Base-by-base conservation (phyloP, 2,113 vertebrate species). In the Seriola quinqueradiata region DNA sequence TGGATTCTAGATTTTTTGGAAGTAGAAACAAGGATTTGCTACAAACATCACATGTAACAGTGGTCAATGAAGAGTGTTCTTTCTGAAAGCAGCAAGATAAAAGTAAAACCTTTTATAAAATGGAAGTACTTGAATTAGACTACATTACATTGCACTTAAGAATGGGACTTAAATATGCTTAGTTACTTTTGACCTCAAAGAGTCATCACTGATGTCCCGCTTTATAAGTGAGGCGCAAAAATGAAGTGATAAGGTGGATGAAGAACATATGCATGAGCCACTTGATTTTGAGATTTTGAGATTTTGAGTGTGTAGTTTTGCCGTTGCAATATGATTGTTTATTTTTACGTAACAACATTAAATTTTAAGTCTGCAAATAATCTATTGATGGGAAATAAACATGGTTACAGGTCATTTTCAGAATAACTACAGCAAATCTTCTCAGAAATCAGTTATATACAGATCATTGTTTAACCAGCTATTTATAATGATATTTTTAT, bases 381-480 rank as follows among this genome's bases (percentile, higher is more conserved):
- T 8, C 1, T 21, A 4, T 52, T 52, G 19, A 34, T 59, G 23
- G n/a, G 25, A 57, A 66, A 55, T 36, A 42, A 23, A 44, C 10
- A 16, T n/a, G 16, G 55, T 28, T 38, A 54, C 11, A 63, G 14
- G 36, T 44, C 28, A 48, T 19, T 13, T 57, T 66, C 42, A 46
- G 38, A 3, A 10, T 77, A 38, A 8, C 60, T 10, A 5, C 17
- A 38, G 12, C 67, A 16, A 59, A 52, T 42, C 28, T 32, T 1
- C 9, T 6, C 23, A 60, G 6, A 36, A 23, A 65, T 28, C 73
- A 32, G 19, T 57, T 34, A 32, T 7, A 63, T 11, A 63, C 36
- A 61, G 21, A 63, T 58, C 13, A 36, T 61, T 70, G 16, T 81
- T 54, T 42, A 70, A 55, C 36, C 9, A 63, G 19, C 68, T 63